phyloP scores from a whole-genome alignment of 2,113 vertebrate species.

The Ictalurus furcatus region DNA sequence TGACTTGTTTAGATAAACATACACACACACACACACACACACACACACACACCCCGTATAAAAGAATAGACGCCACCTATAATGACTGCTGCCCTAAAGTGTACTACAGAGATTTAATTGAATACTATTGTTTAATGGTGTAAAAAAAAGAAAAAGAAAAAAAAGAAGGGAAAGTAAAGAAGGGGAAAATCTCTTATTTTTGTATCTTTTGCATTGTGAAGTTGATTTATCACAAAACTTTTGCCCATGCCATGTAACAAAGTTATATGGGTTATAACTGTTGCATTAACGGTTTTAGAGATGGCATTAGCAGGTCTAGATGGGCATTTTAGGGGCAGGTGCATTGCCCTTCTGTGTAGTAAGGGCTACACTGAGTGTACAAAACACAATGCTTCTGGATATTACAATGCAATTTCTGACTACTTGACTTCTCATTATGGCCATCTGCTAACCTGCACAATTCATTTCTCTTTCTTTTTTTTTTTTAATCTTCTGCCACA shows the following conservation, averaged over 20 bases:
- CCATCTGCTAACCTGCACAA: neutral
- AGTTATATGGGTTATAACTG: slow-evolving; percentile 17
- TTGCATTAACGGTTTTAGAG: slow-evolving; percentile 13
- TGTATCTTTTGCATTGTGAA: slow-evolving; percentile 64
- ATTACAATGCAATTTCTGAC: neutral
- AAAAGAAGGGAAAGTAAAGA: neutral
- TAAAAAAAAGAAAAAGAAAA: neutral
- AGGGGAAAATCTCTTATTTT: slow-evolving; percentile 67
- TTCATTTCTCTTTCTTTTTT: neutral
- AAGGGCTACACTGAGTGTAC: slow-evolving; percentile 26
- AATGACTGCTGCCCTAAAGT: slow-evolving; percentile 52
- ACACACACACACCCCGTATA: slow-evolving; percentile 58
- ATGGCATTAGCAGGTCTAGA: neutral
- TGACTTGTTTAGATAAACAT: slow-evolving; percentile 53
- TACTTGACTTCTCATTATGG: neutral
- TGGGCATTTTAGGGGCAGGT: neutral
- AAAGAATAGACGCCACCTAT: slow-evolving; percentile 60
- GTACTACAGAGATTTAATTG: slow-evolving; percentile 25
- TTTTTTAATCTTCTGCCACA: neutral
- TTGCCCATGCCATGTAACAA: slow-evolving; percentile 18
- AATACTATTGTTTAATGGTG: slow-evolving; percentile 52
- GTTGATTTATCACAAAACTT: slow-evolving; percentile 43
- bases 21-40: slow-evolving; percentile 44
- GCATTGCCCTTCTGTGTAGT: neutral
- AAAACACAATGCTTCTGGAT: neutral